Evolutionary conservation across 1,140 invertebrate species (phyloP).

Genomic region (Sminthurides bifidus): DNA sequence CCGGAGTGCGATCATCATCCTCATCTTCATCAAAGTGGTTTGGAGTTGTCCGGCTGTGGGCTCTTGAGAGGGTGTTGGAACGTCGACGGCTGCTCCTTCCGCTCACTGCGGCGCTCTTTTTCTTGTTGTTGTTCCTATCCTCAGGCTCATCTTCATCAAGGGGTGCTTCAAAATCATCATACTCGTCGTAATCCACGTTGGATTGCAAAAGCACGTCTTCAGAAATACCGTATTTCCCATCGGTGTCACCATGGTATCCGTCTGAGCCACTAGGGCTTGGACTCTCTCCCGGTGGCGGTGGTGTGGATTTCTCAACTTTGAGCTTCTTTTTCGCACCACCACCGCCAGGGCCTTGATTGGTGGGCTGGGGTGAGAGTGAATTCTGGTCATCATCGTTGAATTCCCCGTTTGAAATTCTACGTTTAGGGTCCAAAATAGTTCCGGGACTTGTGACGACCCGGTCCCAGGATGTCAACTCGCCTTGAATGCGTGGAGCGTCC

Average conservation of each 20-base stretch:
- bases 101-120: background rate
- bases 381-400: slow-evolving; percentile 7
- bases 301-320: too few species aligned
- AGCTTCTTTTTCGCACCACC: too few species aligned
- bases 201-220: background rate
- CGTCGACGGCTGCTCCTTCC: background rate
- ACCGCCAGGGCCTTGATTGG: background rate
- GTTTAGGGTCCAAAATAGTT: background rate
- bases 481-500: slow-evolving; percentile 52
- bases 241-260: slow-evolving; percentile 11
- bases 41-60: background rate
- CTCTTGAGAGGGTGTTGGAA: too few species aligned
- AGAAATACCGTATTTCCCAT: slow-evolving; percentile 8
- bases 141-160: background rate
- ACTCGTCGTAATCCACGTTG: background rate
- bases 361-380: background rate
- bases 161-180: slow-evolving; percentile 10
- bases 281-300: background rate
- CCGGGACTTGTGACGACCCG: slow-evolving; percentile 7
- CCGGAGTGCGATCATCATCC: background rate
- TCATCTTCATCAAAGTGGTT: background rate
- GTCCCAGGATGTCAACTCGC: slow-evolving; percentile 18
- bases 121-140: background rate
- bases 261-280: slow-evolving; percentile 4
- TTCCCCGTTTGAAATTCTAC: slow-evolving; percentile 21